phyloP scores from a whole-genome alignment of 37 sponge, comb jelly and placozoan species.

The Oscarella lobularis region DNA sequence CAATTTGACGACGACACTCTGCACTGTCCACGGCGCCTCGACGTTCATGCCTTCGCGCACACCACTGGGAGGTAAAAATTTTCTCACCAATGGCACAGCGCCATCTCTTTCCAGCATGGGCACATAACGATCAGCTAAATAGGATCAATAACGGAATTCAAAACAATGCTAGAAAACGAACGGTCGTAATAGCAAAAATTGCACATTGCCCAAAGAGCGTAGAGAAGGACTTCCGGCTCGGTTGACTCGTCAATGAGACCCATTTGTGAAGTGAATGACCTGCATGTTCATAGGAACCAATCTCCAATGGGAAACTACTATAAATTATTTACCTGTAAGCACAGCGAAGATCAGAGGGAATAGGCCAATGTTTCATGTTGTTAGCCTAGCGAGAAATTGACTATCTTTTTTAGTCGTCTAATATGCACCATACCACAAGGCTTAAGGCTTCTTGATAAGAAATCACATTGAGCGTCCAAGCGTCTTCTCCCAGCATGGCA shows the following conservation, averaged over 20 bases:
- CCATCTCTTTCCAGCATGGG: neutral
- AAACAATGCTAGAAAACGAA: neutral
- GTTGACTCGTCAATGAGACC: neutral
- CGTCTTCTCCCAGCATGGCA: neutral
- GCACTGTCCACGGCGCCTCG: too few relatives aligned
- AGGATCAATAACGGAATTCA: neutral
- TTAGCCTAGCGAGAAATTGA: neutral
- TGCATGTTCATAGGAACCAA: neutral
- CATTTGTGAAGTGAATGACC: neutral
- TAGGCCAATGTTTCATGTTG: neutral
- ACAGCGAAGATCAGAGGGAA: neutral
- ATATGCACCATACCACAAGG: neutral
- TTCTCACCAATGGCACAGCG: neutral
- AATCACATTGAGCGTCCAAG: neutral
- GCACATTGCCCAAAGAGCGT: neutral
- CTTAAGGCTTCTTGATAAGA: neutral
- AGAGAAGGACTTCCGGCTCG: neutral
- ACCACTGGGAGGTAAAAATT: too few relatives aligned
- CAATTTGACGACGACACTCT: too few relatives aligned
- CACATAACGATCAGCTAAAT: neutral
- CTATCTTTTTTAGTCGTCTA: neutral
- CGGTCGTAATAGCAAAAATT: neutral
- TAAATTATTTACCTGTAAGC: neutral
- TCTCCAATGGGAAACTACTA: neutral
- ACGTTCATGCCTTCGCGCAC: too few relatives aligned